Percentiles rank a stretch among this genome's conserved stretches.
These are phyloP conservation scores for Gymnogyps californianus DNA, from an alignment of 2,113 vertebrate genomes.

Conservation along the genomic window DNA sequence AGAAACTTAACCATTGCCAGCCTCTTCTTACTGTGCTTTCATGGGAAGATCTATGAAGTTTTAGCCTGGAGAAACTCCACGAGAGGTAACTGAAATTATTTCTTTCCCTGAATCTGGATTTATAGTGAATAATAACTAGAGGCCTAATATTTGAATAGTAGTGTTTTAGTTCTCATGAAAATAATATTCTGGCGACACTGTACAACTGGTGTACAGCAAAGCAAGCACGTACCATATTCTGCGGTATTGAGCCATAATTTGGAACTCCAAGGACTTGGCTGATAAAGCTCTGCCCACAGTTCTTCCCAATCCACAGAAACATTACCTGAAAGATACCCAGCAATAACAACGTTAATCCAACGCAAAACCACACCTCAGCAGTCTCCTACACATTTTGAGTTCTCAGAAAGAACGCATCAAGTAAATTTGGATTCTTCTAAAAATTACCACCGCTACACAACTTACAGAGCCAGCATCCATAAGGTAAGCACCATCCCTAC, in stretches of 20 bases:
- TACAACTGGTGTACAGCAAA: neutral
- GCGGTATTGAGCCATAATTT: constrained; percentile 84
- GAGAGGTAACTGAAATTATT: neutral
- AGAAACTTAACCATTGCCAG: neutral
- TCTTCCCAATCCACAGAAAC: constrained; percentile 91
- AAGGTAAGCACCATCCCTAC: constrained; percentile 89
- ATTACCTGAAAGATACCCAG: constrained; percentile 76
- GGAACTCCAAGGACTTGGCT: constrained; percentile 88
- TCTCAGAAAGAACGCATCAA: neutral
- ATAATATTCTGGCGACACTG: neutral
- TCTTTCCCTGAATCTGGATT: neutral
- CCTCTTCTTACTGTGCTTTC: neutral
- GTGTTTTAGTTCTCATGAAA: neutral
- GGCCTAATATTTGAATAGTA: neutral
- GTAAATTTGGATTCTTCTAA: neutral
- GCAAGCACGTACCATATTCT: constrained; percentile 80
- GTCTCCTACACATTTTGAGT: neutral
- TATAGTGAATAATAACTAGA: neutral
- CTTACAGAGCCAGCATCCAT: constrained; percentile 92
- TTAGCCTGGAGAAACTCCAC: neutral
- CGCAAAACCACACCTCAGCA: neutral
- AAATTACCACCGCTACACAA: neutral
- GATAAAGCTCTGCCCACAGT: constrained; percentile 85
- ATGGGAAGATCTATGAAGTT: neutral
- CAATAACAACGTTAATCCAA: neutral